Evolutionary conservation across 2,113 vertebrate genomes (phyloP).

Genomic region (Monarcha castaneiventris): DNA sequence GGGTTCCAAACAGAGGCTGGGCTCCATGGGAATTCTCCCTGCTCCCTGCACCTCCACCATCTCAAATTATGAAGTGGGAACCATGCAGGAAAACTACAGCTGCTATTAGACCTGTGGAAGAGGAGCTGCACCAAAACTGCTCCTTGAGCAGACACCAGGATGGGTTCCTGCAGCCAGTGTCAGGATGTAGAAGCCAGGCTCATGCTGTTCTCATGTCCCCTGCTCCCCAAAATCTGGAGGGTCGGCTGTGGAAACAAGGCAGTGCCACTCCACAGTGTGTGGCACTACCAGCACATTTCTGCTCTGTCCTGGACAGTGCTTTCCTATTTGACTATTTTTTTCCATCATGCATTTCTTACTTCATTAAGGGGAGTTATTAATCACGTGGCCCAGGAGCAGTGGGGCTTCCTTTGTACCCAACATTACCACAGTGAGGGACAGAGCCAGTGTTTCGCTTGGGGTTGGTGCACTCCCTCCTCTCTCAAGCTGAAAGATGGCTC

Average conservation of each 20-base stretch:
- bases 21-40: neutral
- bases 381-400: neutral
- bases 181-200: neutral
- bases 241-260: neutral
- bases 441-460: neutral
- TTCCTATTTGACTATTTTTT: neutral
- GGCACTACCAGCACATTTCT: accelerated
- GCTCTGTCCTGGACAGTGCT: accelerated
- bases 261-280: accelerated
- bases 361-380: neutral
- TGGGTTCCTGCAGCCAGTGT: neutral
- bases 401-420: neutral
- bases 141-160: neutral
- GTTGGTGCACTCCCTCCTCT: neutral
- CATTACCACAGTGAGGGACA: neutral
- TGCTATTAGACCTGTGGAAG: neutral
- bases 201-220: accelerated
- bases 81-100: neutral
- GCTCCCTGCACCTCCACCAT: neutral
- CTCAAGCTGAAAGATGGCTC: neutral
- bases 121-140: neutral
- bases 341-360: neutral
- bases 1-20: neutral
- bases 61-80: neutral
- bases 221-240: neutral